A percentile compares a stretch with the other conserved stretches of the same genome.
Evolutionary conservation across 2,113 vertebrate genomes (phyloP).

Genomic region (Sceloporus undulatus): DNA sequence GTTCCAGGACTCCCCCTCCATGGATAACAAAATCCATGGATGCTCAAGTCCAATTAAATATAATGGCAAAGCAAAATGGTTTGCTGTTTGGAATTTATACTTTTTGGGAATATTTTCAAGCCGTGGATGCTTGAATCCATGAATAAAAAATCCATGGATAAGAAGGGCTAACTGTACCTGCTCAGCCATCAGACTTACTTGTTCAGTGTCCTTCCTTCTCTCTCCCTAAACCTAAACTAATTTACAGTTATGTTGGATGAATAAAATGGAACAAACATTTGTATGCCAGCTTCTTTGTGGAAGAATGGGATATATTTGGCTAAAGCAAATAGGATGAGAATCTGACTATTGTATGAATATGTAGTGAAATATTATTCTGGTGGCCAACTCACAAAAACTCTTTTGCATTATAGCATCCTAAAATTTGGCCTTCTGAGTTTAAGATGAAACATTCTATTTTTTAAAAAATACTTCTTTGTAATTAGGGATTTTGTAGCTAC

Average conservation of each 20-base stretch:
- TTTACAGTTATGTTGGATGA: neutral
- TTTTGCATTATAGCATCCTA: neutral
- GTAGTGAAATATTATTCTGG: neutral
- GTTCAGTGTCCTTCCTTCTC: neutral
- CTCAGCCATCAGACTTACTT: neutral
- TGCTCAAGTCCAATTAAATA: no score
- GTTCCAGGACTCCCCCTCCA: no score
- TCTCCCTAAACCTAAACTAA: neutral
- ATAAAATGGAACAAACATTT: neutral
- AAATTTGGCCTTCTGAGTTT: constrained; percentile 28
- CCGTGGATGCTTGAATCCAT: no score
- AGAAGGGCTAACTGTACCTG: no score
- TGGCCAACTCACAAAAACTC: neutral
- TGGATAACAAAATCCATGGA: no score
- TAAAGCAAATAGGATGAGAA: constrained; percentile 13
- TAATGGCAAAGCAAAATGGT: no score
- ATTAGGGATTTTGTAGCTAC: neutral
- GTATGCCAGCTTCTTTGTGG: neutral
- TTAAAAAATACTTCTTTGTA: neutral
- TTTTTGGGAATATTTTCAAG: no score
- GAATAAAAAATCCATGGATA: no score
- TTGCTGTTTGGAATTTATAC: no score
- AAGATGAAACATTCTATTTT: neutral
- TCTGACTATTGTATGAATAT: neutral
- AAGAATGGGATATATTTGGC: neutral